Evolutionary conservation across 2,797 vertebrate genomes (phyloP).

Genomic region (Mormyrops boulengeri): DNA sequence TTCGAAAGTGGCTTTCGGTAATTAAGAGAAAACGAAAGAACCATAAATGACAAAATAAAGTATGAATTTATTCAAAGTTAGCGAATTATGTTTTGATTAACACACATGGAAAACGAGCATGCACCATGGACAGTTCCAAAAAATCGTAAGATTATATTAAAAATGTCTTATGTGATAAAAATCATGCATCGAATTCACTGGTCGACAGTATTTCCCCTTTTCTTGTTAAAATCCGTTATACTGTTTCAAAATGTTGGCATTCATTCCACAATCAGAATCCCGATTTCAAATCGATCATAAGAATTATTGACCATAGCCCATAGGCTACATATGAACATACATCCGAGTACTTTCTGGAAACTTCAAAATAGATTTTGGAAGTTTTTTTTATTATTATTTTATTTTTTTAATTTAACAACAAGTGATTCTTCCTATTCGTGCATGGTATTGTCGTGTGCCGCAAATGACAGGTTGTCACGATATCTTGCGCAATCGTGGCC

Average conservation of each 20-base stretch:
- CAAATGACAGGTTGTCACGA: background rate
- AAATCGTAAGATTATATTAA: background rate
- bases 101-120: background rate
- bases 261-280: background rate
- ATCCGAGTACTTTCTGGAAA: background rate
- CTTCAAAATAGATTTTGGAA: background rate
- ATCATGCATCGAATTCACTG: background rate
- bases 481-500: slow-evolving; percentile 9
- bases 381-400: background rate
- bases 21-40: background rate
- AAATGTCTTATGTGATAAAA: background rate
- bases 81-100: background rate
- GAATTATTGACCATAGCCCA: background rate
- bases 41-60: background rate
- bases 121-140: slow-evolving; percentile 15
- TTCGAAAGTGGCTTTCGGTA: background rate
- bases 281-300: background rate
- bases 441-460: background rate
- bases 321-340: background rate
- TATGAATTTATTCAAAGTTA: background rate
- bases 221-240: background rate
- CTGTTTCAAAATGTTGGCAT: background rate
- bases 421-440: slow-evolving; percentile 1
- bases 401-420: background rate
- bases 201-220: background rate